Conservation (phyloP, 2,888 invertebrate species). For the Dyspetes luteomarginatus region DNA sequence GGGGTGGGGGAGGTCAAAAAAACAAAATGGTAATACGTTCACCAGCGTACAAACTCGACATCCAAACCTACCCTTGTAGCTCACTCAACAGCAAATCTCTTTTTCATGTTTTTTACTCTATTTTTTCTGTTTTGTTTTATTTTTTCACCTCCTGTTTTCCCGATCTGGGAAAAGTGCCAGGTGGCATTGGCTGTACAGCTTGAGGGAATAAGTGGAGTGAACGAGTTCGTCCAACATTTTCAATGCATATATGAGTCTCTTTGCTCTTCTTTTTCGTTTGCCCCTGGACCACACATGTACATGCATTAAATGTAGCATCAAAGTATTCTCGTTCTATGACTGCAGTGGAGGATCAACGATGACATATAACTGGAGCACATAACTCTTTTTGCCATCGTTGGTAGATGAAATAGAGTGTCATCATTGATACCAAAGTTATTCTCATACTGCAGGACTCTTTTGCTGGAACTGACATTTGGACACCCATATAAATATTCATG, state of each 20-base stretch:
- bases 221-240: constrained; percentile 38
- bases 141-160: constrained; percentile 3
- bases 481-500: neutral
- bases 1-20: constrained; percentile 8
- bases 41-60: constrained; percentile 23
- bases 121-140: neutral
- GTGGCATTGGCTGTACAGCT: constrained; percentile 31
- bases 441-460: constrained; percentile 7
- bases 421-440: constrained; percentile 49
- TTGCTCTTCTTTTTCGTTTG: constrained; percentile 7
- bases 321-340: constrained; percentile 4
- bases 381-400: constrained; percentile 27
- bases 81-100: constrained; percentile 16
- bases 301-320: neutral
- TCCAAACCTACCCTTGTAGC: constrained; percentile 7
- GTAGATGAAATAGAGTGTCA: constrained; percentile 20
- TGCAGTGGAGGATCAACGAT: constrained; percentile 22
- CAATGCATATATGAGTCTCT: neutral
- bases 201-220: constrained; percentile 43
- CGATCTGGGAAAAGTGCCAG: constrained; percentile 46
- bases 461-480: no score
- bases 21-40: neutral
- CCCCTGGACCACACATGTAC: neutral
- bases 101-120: neutral
- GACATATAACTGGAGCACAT: constrained; percentile 14